Evolutionary conservation across 2,797 vertebrate species (phyloP), one percentile per base, ranked within the genome.

Genomic region (Pipistrellus pipistrellus): DNA sequence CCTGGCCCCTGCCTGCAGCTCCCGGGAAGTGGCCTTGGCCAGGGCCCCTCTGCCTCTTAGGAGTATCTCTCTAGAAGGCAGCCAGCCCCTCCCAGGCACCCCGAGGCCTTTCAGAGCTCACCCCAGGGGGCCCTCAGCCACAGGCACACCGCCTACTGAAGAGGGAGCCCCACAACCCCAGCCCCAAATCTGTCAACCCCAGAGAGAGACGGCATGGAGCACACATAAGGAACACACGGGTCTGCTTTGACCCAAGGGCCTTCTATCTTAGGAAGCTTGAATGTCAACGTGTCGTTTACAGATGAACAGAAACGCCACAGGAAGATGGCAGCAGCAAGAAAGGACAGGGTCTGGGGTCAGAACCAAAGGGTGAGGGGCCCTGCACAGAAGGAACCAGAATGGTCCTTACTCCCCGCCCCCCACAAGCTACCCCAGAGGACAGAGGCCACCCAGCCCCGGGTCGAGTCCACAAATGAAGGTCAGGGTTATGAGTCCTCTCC

Each of bases 361-460:
- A 59, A 86, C 18, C 46, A 57, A 75, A 75, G 48, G 48, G 17
- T 9, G 11, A 11, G n/a, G 46, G 25, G 53, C 30, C 35, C 71
- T 73, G 88, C 71, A 88, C 13, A 48, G 77, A 90, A 25, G 44
- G 78, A 95, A 90, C 76, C 95, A 55, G 64, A 35, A 32, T 69
- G 93, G 62, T 95, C 88, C n/a, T 71, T 94, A 88, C 17, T 62
- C 80, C 27, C 57, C 8, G 0, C 21, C n/a, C 0, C 2, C 13
- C 3, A 6, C 17, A 48, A 64, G 38, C 51, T 20, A 48, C 51
- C 30, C 30, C n/a, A 21, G 35, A 59, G 20, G 57, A 44, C 21
- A 32, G 21, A 92, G 27, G 12, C 20, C 66, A 23, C 12, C 41
- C 69, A 85, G 17, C 59, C 57, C n/a, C 2, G 32, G 69, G 55